Conservation (phyloP, 2,888 invertebrate species). For the Patella ulyssiponensis region DNA sequence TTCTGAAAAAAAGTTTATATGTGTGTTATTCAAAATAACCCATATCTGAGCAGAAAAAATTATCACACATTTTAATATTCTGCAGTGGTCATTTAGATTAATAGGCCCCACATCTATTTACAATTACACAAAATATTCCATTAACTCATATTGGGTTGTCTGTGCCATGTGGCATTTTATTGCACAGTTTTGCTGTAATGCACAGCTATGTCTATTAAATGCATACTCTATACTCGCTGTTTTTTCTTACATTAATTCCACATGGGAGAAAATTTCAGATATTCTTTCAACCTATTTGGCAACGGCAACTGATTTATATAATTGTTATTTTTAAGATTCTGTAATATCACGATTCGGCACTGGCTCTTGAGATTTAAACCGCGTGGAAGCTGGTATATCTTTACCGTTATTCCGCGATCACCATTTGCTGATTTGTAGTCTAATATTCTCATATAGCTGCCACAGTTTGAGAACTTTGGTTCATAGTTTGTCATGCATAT, state of each 20-base stretch:
- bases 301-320: constrained; percentile 31
- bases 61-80: too few species aligned
- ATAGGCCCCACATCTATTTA: too few species aligned
- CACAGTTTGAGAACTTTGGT: constrained; percentile 42
- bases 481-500: constrained; percentile 43
- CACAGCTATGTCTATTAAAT: too few species aligned
- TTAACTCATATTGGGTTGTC: too few species aligned
- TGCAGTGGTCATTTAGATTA: too few species aligned
- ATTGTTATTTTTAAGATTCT: constrained; percentile 23
- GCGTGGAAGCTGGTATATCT: constrained; percentile 44
- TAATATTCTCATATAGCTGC: constrained; percentile 42
- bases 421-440: constrained; percentile 30
- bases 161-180: too few species aligned
- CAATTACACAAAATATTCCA: too few species aligned
- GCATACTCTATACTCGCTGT: too few species aligned
- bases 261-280: constrained; percentile 32
- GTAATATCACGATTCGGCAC: constrained; percentile 41
- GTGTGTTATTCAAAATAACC: too few species aligned
- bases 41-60: too few species aligned
- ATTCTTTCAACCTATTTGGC: constrained; percentile 30
- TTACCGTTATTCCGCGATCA: constrained; percentile 28
- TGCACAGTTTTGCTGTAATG: too few species aligned
- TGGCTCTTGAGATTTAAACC: constrained; percentile 37
- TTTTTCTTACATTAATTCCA: not conserved
- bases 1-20: too few species aligned